Evolutionary conservation across 2,888 invertebrate species (phyloP).

Genomic region (Penaeus monodon): DNA sequence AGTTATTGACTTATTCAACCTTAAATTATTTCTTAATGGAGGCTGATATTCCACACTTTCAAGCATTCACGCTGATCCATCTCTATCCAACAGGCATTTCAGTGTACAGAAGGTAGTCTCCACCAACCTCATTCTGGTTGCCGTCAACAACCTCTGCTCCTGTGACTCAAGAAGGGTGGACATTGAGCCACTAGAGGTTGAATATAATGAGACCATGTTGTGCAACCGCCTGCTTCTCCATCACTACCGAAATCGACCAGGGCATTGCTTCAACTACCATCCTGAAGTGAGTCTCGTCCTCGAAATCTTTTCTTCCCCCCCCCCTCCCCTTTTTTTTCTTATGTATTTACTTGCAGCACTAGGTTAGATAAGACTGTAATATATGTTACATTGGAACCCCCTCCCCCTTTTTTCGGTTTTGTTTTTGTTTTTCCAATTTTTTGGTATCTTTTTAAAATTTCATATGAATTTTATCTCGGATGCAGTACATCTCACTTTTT

Average conservation of each 20-base stretch:
- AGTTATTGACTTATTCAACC: too few relatives aligned
- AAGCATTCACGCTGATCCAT: neutral
- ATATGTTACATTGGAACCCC: too few relatives aligned
- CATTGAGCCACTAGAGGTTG: conserved; percentile 77
- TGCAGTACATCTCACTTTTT: too few relatives aligned
- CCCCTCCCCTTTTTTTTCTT: neutral
- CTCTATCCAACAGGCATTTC: conserved; percentile 78
- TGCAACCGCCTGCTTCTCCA: conserved; percentile 75
- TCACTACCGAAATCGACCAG: conserved; percentile 80
- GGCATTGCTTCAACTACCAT: conserved; percentile 86
- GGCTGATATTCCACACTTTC: too few relatives aligned
- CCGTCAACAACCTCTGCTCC: conserved; percentile 79
- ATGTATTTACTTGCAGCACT: too few relatives aligned
- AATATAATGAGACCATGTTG: conserved; percentile 65
- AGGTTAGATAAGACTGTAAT: too few relatives aligned
- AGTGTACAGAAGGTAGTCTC: conserved; percentile 92
- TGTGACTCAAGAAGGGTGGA: conserved; percentile 89
- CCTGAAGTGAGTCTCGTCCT: conserved; percentile 75
- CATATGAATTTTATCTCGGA: too few relatives aligned
- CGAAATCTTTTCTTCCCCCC: too few relatives aligned
- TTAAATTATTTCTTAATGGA: too few relatives aligned
- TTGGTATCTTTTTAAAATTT: too few relatives aligned
- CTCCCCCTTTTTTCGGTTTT: too few relatives aligned
- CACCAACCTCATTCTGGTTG: conserved; percentile 88
- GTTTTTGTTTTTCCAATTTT: too few relatives aligned